A percentile compares a stretch with the other conserved stretches of the same genome.
These are phyloP conservation scores for Oxyruncus cristatus DNA, from an alignment of 2,113 vertebrate species.

Conservation along the genomic window DNA sequence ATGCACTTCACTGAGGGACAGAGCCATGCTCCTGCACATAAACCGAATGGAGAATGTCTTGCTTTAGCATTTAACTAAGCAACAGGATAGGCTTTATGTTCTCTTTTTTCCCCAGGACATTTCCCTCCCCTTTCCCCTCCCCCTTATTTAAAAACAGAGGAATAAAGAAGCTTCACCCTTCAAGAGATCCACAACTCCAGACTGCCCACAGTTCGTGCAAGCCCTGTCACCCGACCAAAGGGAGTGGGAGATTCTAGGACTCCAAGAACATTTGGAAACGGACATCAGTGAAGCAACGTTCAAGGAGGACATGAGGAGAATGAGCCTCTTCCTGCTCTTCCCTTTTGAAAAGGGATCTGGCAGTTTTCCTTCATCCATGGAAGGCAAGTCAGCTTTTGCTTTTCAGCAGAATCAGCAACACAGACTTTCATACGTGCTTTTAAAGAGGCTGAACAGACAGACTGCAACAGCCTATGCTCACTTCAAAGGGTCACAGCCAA, in stretches of 20 bases:
- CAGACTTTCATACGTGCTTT: background rate
- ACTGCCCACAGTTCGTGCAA: background rate
- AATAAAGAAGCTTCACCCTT: background rate
- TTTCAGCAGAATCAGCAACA: background rate
- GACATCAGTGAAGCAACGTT: background rate
- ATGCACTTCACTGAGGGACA: background rate
- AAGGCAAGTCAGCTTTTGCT: background rate
- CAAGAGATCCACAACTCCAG: background rate
- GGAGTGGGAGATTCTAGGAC: background rate
- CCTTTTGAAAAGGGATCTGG: background rate
- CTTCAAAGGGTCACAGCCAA: background rate
- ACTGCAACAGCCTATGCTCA: background rate
- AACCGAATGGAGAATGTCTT: background rate
- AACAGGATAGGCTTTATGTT: background rate
- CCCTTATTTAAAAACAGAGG: background rate
- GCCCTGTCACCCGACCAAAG: background rate
- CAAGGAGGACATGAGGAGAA: background rate
- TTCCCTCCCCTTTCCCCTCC: background rate
- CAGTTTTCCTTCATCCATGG: background rate
- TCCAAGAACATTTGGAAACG: background rate
- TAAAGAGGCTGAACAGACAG: background rate
- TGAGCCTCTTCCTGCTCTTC: background rate
- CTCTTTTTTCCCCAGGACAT: background rate
- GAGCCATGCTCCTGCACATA: background rate
- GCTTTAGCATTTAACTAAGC: background rate